A percentile compares a stretch with the other conserved stretches of the same genome.
These are phyloP conservation scores for Grantiella picta DNA, from an alignment of 2,113 vertebrate species.

Conservation along the genomic window DNA sequence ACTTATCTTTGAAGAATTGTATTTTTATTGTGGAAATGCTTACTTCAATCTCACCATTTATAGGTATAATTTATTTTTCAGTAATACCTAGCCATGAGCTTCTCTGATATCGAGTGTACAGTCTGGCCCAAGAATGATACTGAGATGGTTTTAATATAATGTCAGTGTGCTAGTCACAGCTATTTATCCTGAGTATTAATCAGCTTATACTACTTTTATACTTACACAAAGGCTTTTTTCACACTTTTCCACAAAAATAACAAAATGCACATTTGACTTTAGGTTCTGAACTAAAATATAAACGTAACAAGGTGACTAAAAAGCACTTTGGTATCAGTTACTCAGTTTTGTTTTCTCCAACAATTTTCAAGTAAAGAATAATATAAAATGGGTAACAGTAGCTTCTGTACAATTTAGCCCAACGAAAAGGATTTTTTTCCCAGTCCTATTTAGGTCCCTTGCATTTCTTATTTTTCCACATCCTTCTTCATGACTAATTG, in stretches of 20 bases:
- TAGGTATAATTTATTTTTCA: slow-evolving; percentile 49
- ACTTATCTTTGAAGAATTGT: not conserved
- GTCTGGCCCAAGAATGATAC: not conserved
- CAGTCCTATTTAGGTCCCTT: not conserved
- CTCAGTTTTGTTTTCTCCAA: not conserved
- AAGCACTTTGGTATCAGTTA: not conserved
- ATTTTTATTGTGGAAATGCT: slow-evolving; percentile 28
- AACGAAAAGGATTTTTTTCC: not conserved
- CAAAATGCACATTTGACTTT: not conserved
- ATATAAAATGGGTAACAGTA: not conserved
- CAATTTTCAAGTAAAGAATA: not conserved
- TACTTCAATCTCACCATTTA: slow-evolving; percentile 40
- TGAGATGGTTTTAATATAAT: not conserved
- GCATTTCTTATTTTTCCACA: slow-evolving; percentile 12
- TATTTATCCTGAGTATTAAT: slow-evolving; percentile 11
- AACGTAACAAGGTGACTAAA: not conserved
- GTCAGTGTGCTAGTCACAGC: not conserved
- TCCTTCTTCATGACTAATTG: slow-evolving; percentile 44
- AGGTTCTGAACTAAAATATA: not conserved
- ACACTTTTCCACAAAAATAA: not conserved
- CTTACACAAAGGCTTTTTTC: not conserved
- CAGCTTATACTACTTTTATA: not conserved
- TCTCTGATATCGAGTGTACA: not conserved
- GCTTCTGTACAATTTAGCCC: not conserved
- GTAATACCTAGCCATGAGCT: not conserved